Percentiles rank a stretch among this genome's conserved stretches.
phyloP scores from a whole-genome alignment of 1,140 invertebrate species.

The Hylyphantes graminicola region DNA sequence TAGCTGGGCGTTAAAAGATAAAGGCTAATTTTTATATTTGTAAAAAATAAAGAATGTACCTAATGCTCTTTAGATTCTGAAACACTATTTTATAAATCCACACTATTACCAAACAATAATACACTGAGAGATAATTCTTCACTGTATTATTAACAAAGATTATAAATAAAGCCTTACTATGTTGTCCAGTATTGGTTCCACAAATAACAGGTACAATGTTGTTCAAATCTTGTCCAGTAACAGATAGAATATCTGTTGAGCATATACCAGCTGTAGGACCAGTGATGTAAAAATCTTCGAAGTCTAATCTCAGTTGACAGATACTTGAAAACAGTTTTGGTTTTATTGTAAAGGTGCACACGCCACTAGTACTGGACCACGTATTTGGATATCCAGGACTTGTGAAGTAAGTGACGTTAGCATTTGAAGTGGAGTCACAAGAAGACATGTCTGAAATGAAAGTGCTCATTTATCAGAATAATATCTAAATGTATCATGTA shows the following conservation, averaged over 20 bases:
- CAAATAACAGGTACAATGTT: constrained; percentile 77
- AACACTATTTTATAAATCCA: too few relatives aligned
- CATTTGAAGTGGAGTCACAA: constrained; percentile 78
- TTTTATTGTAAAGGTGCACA: constrained; percentile 74
- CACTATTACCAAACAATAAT: too few relatives aligned
- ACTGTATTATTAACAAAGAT: too few relatives aligned
- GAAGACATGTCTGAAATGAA: constrained; percentile 70
- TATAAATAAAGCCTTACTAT: constrained; percentile 72
- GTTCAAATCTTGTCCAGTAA: constrained; percentile 73
- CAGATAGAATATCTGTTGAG: constrained; percentile 51
- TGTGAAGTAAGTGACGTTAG: constrained; percentile 85
- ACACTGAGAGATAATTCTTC: too few relatives aligned
- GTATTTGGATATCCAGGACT: constrained; percentile 83
- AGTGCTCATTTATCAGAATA: neutral
- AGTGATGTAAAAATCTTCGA: constrained; percentile 44
- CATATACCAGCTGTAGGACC: constrained; percentile 53
- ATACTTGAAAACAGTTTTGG: constrained; percentile 72
- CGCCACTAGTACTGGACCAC: constrained; percentile 67
- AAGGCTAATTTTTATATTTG: too few relatives aligned
- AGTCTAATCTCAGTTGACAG: constrained; percentile 76
- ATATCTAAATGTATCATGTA: neutral
- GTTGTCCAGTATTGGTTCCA: constrained; percentile 80
- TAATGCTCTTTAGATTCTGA: too few relatives aligned
- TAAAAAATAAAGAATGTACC: too few relatives aligned
- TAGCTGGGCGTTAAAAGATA: too few relatives aligned